Evolutionary conservation across 92 coral and sea anemone genomes (phyloP), one percentile per base, ranked within the genome.

Genomic region (Actinostola sp.): DNA sequence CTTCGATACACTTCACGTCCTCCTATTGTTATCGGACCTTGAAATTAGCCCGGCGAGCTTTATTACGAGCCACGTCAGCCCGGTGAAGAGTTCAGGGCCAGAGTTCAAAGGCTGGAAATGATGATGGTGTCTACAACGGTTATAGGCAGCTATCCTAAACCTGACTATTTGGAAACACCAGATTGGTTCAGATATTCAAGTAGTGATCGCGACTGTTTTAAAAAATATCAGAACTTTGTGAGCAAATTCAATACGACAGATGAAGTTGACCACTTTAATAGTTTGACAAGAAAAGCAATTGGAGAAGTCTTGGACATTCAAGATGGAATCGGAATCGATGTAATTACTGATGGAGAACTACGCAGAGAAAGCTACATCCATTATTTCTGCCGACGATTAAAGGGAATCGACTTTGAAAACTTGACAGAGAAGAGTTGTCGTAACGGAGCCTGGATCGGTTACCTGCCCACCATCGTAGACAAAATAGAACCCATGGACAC

Each of bases 281-380:
- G n/a, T n/a, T n/a, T n/a, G n/a, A n/a, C n/a, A n/a, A n/a, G n/a
- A n/a, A 85, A 76, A 63, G 98, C 98, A 25, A 78, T 70, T 17
- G 44, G 58, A 61, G 90, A 93, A 49, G 73, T 72, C 10, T 38
- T 87, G 26, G 59, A 70, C 8, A 71, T 84, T 10, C 93, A 87
- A 46, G 63, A 55, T 3, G 78, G 72, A 2, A 63, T 84, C 38
- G 93, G 93, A 55, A 68, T 93, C 35, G 98, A 93, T 74, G 85
- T 90, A 14, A 45, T 87, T 17, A 93, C 96, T 13, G 98, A 93
- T 72, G 98, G 98, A 9, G 96, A 93, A 67, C 30, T 93, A 25
- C 79, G 86, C 20, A 64, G 98, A 35, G 98, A 93, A 46, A 81
- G 69, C 45, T 90, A 90, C 56, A 36, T 93, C 25, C 77, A 84